Base-by-base conservation (phyloP, 1,140 invertebrate species). In the Zaprionus ornatus region DNA sequence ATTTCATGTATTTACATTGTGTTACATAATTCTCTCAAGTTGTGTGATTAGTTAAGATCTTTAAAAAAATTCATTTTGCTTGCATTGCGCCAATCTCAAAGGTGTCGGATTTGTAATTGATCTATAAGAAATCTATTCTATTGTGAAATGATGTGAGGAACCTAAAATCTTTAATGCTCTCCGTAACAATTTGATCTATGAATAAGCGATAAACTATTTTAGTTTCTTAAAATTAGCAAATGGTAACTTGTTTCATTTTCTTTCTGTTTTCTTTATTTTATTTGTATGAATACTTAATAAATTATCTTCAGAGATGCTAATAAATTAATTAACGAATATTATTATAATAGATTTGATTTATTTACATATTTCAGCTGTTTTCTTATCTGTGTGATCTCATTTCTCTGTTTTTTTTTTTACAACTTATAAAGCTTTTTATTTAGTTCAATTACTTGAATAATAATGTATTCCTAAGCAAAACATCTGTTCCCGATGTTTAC, bases 1-100 rank as follows among this genome's bases (percentile, higher is more conserved):
- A 48, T 25, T 64, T 71, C 42, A 75, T 86, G 77, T 88, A 88
- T 88, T 88, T 88, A 88, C 84, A 88, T 77, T 57, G 78, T 86
- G 74, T 75, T 35, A 60, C 63, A 52, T 62, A 83, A 71, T 77
- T 52, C 72, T 48, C 72, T 76, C 59, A 81, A 73, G 50, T 57
- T 66, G 27, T 72, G 70, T 74, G 67, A 55, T 35, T n/a, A 62
- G 48, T 62, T 64, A 19, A 64, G 52, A 67, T 57, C n/a, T 72
- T 72, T 76, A 63, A 72, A 69, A 71, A 78, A 70, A 67, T 67
- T 6, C 32, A 59, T 56, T 73, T 72, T 77, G 56, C 63, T 82
- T 79, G 78, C 78, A 48, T 80, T 67, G 65, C 79, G 66, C 61
- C 60, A 40, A 65, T 74, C 55, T 66, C 42, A 52, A 52, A 40